Conservation (phyloP, 2,888 invertebrate genomes). For the Sphaerophoria rueppellii region DNA sequence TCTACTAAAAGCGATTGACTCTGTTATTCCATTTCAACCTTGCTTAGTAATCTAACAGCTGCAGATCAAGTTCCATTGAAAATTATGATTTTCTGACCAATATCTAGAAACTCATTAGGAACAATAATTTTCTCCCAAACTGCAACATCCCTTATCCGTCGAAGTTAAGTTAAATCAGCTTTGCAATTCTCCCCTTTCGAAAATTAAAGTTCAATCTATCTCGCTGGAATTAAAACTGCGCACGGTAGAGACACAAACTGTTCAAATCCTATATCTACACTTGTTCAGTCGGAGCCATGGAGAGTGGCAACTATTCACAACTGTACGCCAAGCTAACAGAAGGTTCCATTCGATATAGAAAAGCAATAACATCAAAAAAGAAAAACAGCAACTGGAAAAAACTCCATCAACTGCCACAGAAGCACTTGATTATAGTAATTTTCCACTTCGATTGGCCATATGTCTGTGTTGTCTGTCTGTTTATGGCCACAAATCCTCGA, state of each 20-base stretch:
- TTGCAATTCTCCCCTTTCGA: slow-evolving; percentile 15
- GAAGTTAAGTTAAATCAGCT: not conserved
- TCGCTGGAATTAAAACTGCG: not conserved
- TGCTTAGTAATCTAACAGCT: too few species aligned
- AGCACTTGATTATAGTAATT: slow-evolving; percentile 73
- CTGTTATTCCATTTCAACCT: too few species aligned
- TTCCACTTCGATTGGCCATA: slow-evolving; percentile 72
- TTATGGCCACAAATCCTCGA: slow-evolving; percentile 70
- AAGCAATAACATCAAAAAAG: slow-evolving; percentile 8
- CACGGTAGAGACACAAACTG: not conserved
- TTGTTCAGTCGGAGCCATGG: not conserved
- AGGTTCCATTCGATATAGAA: not conserved
- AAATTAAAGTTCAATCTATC: not conserved
- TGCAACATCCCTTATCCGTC: slow-evolving; percentile 1
- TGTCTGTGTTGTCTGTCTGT: slow-evolving; percentile 64
- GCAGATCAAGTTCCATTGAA: too few species aligned
- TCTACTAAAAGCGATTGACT: too few species aligned
- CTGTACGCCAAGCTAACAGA: slow-evolving; percentile 15
- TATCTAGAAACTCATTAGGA: not conserved
- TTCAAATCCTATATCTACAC: not conserved
- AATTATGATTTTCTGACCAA: not conserved
- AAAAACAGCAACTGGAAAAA: slow-evolving; percentile 17
- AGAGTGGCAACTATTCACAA: not conserved
- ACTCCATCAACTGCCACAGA: slow-evolving; percentile 68
- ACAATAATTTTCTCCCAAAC: not conserved